Evolutionary conservation across 2,113 vertebrate species (phyloP).

Genomic region (Lota lota): DNA sequence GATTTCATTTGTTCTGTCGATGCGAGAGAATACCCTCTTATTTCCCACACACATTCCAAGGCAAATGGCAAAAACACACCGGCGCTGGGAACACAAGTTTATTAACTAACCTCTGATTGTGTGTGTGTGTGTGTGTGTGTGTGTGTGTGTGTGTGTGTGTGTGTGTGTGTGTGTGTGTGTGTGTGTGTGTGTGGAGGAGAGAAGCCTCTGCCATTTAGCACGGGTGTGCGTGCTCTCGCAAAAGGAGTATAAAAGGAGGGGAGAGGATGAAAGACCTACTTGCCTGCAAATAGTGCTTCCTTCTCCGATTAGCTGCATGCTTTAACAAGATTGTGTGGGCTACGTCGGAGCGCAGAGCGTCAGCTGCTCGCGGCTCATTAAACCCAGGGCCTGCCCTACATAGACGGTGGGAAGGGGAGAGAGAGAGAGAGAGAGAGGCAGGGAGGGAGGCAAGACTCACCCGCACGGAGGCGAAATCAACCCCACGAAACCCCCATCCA

Average conservation of each 20-base stretch:
- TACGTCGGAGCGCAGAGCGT: conserved; percentile 75
- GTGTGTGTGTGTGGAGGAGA: conserved; percentile 32
- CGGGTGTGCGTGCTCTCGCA: conserved; percentile 25
- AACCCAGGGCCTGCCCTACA: conserved; percentile 69
- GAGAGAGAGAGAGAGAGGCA: conserved; percentile 33
- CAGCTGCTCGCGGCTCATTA: conserved; percentile 64
- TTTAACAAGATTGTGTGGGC: conserved; percentile 76
- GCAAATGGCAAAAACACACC: too few relatives aligned
- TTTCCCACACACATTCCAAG: too few relatives aligned
- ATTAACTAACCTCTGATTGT: neutral
- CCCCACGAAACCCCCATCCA: conserved; percentile 8
- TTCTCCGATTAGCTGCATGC: conserved; percentile 69
- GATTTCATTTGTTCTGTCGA: too few relatives aligned
- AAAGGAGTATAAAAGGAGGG: too few relatives aligned
- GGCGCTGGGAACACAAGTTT: neutral
- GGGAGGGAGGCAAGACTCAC: too few relatives aligned
- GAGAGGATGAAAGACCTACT: conserved; percentile 50
- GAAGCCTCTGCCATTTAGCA: conserved; percentile 14
- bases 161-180: neutral
- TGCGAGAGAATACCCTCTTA: too few relatives aligned
- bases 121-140: too few relatives aligned
- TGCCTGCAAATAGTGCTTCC: conserved; percentile 56
- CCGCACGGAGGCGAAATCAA: neutral
- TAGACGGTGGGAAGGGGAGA: conserved; percentile 47
- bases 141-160: too few relatives aligned